Conservation (phyloP, 2,113 vertebrate species). For the Cinclus cinclus region DNA sequence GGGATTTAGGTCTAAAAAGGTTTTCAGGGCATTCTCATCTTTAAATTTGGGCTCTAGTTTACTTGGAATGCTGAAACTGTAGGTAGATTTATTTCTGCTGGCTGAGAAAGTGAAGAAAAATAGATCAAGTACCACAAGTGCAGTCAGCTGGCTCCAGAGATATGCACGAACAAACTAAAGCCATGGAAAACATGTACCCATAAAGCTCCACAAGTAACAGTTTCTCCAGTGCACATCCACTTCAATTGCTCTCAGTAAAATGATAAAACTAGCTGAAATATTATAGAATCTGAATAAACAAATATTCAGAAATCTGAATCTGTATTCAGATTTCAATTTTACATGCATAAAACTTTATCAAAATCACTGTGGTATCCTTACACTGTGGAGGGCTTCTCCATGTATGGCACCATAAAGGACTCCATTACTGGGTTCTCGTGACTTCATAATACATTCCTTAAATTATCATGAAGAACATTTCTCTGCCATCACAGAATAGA, state of each 20-base stretch:
- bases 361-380: not conserved
- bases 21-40: not conserved
- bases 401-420: not conserved
- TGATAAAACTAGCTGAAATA: not conserved
- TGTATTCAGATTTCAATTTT: not conserved
- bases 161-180: not conserved
- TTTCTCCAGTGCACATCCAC: not conserved
- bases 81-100: not conserved
- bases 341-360: not conserved
- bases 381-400: not conserved
- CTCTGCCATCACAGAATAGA: not conserved
- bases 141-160: not conserved
- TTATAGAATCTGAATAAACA: not conserved
- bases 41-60: not conserved
- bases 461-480: not conserved
- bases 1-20: slow-evolving; percentile 58
- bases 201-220: not conserved
- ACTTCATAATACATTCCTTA: not conserved
- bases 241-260: not conserved
- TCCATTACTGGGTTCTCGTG: not conserved
- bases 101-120: slow-evolving; percentile 9
- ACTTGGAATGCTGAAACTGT: not conserved
- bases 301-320: not conserved
- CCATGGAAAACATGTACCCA: not conserved
- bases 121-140: not conserved